Percentiles rank a stretch among this genome's conserved stretches.
Conservation (phyloP, 2,113 vertebrate species). For the Gallinago jamesoni region DNA sequence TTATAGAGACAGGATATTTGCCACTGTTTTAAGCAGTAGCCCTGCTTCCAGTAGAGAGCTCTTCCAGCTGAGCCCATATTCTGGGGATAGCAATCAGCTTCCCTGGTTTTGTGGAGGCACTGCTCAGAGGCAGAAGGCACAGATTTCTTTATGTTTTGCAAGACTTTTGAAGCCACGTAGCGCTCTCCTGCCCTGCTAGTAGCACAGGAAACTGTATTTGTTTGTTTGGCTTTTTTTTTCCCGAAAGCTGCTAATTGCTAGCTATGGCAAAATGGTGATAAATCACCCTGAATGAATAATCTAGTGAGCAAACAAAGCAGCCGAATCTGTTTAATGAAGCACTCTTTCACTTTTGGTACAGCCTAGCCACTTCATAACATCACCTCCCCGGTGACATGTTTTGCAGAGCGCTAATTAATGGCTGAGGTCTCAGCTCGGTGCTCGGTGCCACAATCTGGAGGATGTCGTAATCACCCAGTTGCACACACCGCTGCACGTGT, state of each 20-base stretch:
- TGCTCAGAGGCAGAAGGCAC: not conserved
- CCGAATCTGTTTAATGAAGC: constrained; percentile 40
- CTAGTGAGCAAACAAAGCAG: constrained; percentile 40
- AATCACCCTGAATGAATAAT: constrained; percentile 47
- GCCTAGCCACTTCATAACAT: constrained; percentile 33
- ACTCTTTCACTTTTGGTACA: constrained; percentile 25
- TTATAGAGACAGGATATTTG: not conserved
- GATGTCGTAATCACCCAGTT: not conserved
- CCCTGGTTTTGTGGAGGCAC: not conserved
- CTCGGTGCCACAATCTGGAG: not conserved
- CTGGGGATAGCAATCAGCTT: not conserved
- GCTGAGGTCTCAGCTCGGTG: not conserved
- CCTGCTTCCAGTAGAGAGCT: not conserved
- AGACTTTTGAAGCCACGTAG: not conserved
- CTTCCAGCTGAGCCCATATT: not conserved
- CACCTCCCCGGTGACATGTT: constrained; percentile 20
- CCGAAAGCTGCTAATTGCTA: constrained; percentile 40
- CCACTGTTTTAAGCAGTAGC: not conserved
- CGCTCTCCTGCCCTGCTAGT: not conserved
- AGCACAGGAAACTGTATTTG: not conserved
- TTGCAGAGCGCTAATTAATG: constrained; percentile 33
- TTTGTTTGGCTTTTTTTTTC: not conserved
- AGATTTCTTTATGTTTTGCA: not conserved
- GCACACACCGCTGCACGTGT: not conserved
- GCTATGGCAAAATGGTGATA: constrained; percentile 21